Base-by-base conservation (phyloP, 2,113 vertebrate species). In the Heliornis fulica region DNA sequence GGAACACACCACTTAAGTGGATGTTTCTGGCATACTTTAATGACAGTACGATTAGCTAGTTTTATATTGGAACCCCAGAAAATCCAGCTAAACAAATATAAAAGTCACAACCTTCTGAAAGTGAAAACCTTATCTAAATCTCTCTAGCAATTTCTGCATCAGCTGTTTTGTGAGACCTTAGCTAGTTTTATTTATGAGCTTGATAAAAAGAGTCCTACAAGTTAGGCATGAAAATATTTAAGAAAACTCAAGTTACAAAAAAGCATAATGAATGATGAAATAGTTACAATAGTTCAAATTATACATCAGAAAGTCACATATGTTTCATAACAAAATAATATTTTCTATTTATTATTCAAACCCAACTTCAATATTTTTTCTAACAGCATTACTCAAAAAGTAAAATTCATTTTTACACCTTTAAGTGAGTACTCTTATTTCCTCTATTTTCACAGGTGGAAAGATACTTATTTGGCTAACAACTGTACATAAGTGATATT, bases 221-320 rank as follows among this genome's bases (percentile, higher is more conserved):
- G 16, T 69, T 69, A 94, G n/a, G 48, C 54, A 91, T 65, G 69
- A 36, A 95, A 93, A 36, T 75, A 90, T 85, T 96, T 93, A 93
- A 93, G 89, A 96, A 88, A 89, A 60, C 69, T 68, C 79, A 90
- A 82, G 84, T 84, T 95, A 97, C 59, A 91, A 48, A 95, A 96
- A 75, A 75, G 16, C 28, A 94, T 53, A 16, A 92, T 78, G 51
- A 94, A 87, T 83, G 93, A 90, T 65, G 57, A 89, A 92, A 93
- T 69, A 96, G 53, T 87, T 69, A 95, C 60, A 96, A 89, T 4
- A 95, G 76, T 89, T 60, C n/a, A 83, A 80, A 97, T 82, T 93
- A 94, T 92, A 97, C 79, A 98, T 87, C 79, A 96, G 74, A 94
- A 95, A 71, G 93, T 96, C 83, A 94, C 87, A 83, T 15, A 90